These are phyloP conservation scores for Channa maculata DNA, from an alignment of 2,113 vertebrate genomes.

Conservation along the genomic window DNA sequence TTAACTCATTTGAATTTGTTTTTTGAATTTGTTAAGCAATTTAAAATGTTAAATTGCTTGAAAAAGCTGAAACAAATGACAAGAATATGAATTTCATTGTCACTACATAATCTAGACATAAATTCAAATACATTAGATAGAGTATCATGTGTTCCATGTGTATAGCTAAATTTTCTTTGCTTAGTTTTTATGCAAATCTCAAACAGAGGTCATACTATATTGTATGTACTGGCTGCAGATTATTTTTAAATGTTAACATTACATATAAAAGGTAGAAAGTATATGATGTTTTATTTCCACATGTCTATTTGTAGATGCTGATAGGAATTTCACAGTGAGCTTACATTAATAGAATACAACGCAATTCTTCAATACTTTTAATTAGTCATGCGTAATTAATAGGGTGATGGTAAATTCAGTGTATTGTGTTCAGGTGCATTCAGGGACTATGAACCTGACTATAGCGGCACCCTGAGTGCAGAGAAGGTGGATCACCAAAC, in stretches of 20 bases:
- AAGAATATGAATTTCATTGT: background rate
- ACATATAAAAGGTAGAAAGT: background rate
- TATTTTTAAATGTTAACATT: background rate
- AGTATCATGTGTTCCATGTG: background rate
- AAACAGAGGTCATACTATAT: background rate
- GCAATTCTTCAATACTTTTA: conserved; percentile 5
- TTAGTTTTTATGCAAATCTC: background rate
- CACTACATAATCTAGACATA: no score
- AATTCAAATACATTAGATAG: background rate
- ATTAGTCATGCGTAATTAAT: conserved; percentile 2
- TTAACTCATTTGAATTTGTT: background rate
- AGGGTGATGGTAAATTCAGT: conserved; percentile 31
- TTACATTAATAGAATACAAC: background rate
- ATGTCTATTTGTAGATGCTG: background rate
- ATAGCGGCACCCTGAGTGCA: conserved; percentile 69
- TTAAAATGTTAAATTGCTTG: background rate
- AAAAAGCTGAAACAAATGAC: background rate
- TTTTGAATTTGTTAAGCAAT: conserved; percentile 14
- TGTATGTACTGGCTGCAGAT: background rate
- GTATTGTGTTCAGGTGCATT: conserved; percentile 77
- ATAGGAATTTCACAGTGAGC: conserved; percentile 5
- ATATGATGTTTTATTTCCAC: background rate
- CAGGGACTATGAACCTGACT: conserved; percentile 80
- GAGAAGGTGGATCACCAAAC: conserved; percentile 67
- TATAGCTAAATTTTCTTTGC: background rate